These are phyloP conservation scores for Protonemura montana DNA, from an alignment of 2,888 invertebrate species.

Conservation along the genomic window DNA sequence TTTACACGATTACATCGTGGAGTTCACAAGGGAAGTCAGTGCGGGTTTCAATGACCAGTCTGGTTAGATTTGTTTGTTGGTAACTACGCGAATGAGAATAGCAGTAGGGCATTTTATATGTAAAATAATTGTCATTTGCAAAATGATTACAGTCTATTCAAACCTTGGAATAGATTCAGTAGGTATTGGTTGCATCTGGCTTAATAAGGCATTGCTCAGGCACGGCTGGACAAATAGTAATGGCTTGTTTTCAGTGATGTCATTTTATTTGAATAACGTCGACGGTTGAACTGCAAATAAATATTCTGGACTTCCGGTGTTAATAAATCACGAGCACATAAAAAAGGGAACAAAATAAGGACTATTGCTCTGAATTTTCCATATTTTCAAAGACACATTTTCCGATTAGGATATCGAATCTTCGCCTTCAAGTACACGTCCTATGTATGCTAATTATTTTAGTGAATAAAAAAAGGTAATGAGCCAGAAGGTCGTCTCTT, in stretches of 20 bases:
- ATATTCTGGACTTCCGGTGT: background rate
- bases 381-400: background rate
- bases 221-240: background rate
- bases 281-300: background rate
- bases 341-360: background rate
- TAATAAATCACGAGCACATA: background rate
- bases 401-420: background rate
- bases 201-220: background rate
- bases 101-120: background rate
- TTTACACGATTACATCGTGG: background rate
- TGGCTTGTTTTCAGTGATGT: background rate
- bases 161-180: slow-evolving; percentile 12
- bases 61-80: background rate
- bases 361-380: background rate
- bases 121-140: background rate
- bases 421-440: background rate
- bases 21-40: background rate
- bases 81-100: background rate
- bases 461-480: background rate
- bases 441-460: background rate
- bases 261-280: background rate
- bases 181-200: background rate
- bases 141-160: background rate
- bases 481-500: background rate
- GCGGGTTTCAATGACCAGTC: background rate